Evolutionary conservation across 2,797 vertebrate genomes (phyloP).

Genomic region (Ptychadena robeensis): DNA sequence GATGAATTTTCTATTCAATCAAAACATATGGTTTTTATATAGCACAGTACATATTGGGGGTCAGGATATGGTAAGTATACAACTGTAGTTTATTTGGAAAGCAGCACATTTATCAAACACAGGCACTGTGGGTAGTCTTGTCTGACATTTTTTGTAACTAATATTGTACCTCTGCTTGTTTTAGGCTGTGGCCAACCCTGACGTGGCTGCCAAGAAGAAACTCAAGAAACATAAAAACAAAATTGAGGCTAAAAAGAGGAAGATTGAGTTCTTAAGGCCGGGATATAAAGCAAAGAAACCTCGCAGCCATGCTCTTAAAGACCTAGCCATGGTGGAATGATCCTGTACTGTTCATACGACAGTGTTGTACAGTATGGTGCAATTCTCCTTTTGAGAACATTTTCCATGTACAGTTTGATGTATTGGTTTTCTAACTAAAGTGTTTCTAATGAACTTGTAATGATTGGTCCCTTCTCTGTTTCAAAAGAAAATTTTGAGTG

Average conservation of each 20-base stretch:
- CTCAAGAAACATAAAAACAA: constrained; percentile 94
- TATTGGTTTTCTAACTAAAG: constrained; percentile 65
- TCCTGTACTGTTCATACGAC: neutral
- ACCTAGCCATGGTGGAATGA: constrained; percentile 90
- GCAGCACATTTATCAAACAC: too few species aligned
- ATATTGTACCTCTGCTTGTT: neutral
- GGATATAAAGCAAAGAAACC: constrained; percentile 89
- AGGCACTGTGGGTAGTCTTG: too few species aligned
- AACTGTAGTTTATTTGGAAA: too few species aligned
- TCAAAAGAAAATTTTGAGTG: too few species aligned
- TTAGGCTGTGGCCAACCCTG: constrained; percentile 92
- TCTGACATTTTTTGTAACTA: too few species aligned
- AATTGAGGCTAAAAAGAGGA: constrained; percentile 92
- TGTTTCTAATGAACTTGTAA: neutral
- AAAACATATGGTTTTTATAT: too few species aligned
- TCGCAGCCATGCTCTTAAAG: constrained; percentile 81
- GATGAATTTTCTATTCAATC: too few species aligned
- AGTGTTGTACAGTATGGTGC: constrained; percentile 1
- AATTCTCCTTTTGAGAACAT: constrained; percentile 16
- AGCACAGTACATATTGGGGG: too few species aligned
- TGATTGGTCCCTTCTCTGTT: too few species aligned
- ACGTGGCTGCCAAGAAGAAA: constrained; percentile 93
- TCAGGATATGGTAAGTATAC: too few species aligned
- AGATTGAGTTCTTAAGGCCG: constrained; percentile 86
- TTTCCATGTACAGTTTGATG: constrained; percentile 62